Evolutionary conservation across 2,888 invertebrate species (phyloP), one percentile per base, ranked within the genome.

Genomic region (Cryptocephalus primarius): DNA sequence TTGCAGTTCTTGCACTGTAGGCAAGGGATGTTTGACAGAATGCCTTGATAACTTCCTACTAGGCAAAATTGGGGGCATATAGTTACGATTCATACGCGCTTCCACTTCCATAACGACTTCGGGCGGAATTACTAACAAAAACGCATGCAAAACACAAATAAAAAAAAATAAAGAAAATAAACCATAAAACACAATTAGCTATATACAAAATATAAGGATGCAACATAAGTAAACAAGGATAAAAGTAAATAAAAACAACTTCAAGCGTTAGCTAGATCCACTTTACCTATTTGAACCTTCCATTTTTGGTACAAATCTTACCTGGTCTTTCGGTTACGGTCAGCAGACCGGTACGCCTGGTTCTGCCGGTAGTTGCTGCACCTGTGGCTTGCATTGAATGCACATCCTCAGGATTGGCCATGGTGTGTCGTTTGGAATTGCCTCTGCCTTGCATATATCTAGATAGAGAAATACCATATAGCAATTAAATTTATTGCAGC

Each of bases 261-360:
- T 41, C 14, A 8, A 13, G 12, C 38, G 32, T 33, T 22, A 3
- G 11, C 14, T 8, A 44, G 3, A 44, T 44, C 13, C 34, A 39
- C 34, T 39, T 14, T 36, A 44, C 44, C 22, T 38, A 11, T 44
- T 32, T 33, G 34, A 42, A 33, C 6, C 11, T 40, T 4, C 11
- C 40, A 6, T 36, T 36, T 36, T 11, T 40, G 22, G 8, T 10
- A 40, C 10, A 40, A 40, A 12, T 10, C 33, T 70, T 73, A 91
- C 91, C 90, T 70, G 90, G 90, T 52, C 89, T 72, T 66, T 91
- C 90, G 60, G 88, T 88, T 31, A 91, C 92, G 0, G 91, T 88
- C 32, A 86, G 75, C 9, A 92, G 75, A 54, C 92, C 91, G 6
- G 87, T 86, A 47, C 91, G 76, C 55, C 91, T 75, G 39, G 86